Evolutionary conservation across 2,113 vertebrate genomes (phyloP).

Genomic region (Balaenoptera acutorostrata): DNA sequence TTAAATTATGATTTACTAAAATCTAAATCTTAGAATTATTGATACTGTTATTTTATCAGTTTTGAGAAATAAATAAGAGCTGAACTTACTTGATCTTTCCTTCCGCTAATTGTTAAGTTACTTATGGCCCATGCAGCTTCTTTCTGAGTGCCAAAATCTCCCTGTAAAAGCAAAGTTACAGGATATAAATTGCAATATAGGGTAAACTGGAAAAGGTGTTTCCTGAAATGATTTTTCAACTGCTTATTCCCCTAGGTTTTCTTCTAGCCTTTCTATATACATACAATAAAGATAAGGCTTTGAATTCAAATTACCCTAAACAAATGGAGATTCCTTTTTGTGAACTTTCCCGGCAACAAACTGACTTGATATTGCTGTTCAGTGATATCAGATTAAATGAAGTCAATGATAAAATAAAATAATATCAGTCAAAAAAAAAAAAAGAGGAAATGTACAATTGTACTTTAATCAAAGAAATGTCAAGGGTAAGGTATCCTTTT

Average conservation of each 20-base stretch:
- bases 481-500: neutral
- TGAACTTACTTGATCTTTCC: conserved; percentile 94
- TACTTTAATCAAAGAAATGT: conserved; percentile 4
- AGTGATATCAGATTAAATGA: neutral
- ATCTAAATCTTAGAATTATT: neutral
- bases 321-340: neutral
- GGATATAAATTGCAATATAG: neutral
- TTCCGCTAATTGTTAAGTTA: conserved; percentile 98
- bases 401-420: neutral
- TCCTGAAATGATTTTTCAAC: conserved; percentile 31
- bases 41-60: neutral
- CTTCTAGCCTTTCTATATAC: neutral
- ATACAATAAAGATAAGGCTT: neutral
- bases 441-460: neutral
- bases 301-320: neutral
- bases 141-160: conserved; percentile 98
- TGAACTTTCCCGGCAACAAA: neutral
- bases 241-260: conserved; percentile 2
- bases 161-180: conserved; percentile 81
- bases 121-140: conserved; percentile 99
- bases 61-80: conserved; percentile 45
- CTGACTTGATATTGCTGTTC: neutral
- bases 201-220: neutral
- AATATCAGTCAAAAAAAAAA: neutral
- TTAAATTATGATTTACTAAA: conserved; percentile 5